Conservation (phyloP, 1,140 invertebrate genomes). For the Uloborus diversus region DNA sequence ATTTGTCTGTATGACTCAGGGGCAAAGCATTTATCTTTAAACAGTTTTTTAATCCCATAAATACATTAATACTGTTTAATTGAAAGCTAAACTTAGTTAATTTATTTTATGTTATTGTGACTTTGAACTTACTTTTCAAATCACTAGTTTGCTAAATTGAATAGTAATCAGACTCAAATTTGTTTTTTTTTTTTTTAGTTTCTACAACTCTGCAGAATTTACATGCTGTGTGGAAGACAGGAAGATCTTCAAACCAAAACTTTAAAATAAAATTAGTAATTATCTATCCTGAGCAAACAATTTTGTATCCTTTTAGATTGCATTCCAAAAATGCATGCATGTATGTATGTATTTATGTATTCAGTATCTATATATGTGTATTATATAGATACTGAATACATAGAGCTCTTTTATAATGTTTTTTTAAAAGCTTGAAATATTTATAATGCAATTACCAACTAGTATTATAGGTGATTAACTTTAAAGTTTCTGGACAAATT, state of each 20-base stretch:
- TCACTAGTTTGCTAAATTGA: too few relatives aligned
- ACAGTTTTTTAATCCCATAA: not conserved
- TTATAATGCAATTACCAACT: too few relatives aligned
- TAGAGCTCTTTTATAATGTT: not conserved
- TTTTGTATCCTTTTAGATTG: conserved; percentile 42
- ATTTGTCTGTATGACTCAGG: not conserved
- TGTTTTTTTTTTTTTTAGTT: conserved; percentile 30
- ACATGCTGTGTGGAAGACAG: conserved; percentile 40
- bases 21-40: not conserved
- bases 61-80: not conserved
- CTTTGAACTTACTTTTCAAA: too few relatives aligned
- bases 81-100: not conserved
- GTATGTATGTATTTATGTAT: not conserved
- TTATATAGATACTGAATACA: not conserved
- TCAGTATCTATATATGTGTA: not conserved
- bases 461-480: too few relatives aligned
- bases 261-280: conserved; percentile 44
- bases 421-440: not conserved
- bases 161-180: too few relatives aligned
- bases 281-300: conserved; percentile 33
- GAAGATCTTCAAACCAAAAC: not conserved
- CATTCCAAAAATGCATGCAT: too few relatives aligned
- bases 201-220: conserved; percentile 33
- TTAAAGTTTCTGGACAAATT: too few relatives aligned
- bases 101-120: not conserved